These are phyloP conservation scores for Caenorhabditis panamensis DNA, from an alignment of 2,888 invertebrate genomes.

Conservation along the genomic window DNA sequence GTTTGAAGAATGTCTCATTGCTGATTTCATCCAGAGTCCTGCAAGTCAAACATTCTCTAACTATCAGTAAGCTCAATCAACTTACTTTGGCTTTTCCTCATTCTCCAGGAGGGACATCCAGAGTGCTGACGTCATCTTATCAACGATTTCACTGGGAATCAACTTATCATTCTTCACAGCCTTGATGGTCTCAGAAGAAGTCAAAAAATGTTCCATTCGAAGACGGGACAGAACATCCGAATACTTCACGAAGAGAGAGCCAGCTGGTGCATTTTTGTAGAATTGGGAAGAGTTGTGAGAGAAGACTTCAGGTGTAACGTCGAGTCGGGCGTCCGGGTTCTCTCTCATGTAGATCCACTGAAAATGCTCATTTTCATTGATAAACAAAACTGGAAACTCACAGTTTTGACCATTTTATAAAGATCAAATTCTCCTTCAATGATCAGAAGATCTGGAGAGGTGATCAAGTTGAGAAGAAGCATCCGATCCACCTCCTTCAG, in stretches of 20 bases:
- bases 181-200: constrained; percentile 47
- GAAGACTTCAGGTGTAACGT: constrained; percentile 13
- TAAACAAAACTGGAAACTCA: constrained; percentile 34
- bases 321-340: constrained; percentile 3
- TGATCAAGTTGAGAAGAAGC: constrained; percentile 57
- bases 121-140: constrained; percentile 59
- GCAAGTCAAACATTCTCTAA: constrained; percentile 9
- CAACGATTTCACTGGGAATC: constrained; percentile 58
- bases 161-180: constrained; percentile 44
- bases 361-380: too few relatives aligned
- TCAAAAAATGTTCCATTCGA: constrained; percentile 61
- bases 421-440: constrained; percentile 76
- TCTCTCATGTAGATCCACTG: constrained; percentile 62
- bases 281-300: constrained; percentile 2
- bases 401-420: constrained; percentile 68
- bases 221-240: constrained; percentile 52
- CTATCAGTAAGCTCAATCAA: neutral
- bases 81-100: constrained; percentile 65
- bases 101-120: constrained; percentile 68
- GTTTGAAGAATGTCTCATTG: constrained; percentile 68
- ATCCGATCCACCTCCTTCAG: constrained; percentile 17
- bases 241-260: constrained; percentile 49
- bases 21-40: constrained; percentile 53
- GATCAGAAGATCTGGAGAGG: constrained; percentile 68
- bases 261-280: neutral